Conservation (phyloP, 2,797 vertebrate species). For the Eutrigla gurnardus region DNA sequence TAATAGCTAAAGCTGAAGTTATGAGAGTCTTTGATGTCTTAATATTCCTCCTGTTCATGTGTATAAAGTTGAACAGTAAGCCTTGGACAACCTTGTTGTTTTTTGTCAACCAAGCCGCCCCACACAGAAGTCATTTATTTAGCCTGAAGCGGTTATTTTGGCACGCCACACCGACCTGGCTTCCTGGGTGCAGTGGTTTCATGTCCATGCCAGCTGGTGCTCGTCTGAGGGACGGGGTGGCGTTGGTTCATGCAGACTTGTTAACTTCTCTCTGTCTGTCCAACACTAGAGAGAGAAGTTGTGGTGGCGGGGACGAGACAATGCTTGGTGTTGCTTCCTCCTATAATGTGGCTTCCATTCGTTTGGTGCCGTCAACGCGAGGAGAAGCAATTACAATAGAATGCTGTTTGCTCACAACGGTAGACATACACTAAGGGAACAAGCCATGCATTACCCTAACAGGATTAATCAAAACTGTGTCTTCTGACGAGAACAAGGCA, state of each 20-base stretch:
- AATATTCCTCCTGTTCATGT: not conserved
- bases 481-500: conserved; percentile 51
- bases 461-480: conserved; percentile 33
- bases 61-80: not conserved
- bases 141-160: conserved; percentile 44
- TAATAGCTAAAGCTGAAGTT: conserved; percentile 19
- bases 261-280: conserved; percentile 22
- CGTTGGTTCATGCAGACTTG: conserved; percentile 39
- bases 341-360: conserved; percentile 12
- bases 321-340: conserved; percentile 14
- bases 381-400: conserved; percentile 42
- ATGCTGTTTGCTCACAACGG: conserved; percentile 46
- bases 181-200: conserved; percentile 31
- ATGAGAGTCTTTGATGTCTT: conserved; percentile 12
- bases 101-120: conserved; percentile 1
- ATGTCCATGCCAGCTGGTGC: conserved; percentile 32
- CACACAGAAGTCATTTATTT: conserved; percentile 42
- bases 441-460: conserved; percentile 41
- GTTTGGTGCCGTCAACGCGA: conserved; percentile 28
- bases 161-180: conserved; percentile 30
- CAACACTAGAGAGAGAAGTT: not conserved
- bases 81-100: not conserved
- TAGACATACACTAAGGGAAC: conserved; percentile 46
- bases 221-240: conserved; percentile 22
- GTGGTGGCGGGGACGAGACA: not conserved